phyloP scores from a whole-genome alignment of 2,113 vertebrate genomes.

The Ariopsis seemanni region DNA sequence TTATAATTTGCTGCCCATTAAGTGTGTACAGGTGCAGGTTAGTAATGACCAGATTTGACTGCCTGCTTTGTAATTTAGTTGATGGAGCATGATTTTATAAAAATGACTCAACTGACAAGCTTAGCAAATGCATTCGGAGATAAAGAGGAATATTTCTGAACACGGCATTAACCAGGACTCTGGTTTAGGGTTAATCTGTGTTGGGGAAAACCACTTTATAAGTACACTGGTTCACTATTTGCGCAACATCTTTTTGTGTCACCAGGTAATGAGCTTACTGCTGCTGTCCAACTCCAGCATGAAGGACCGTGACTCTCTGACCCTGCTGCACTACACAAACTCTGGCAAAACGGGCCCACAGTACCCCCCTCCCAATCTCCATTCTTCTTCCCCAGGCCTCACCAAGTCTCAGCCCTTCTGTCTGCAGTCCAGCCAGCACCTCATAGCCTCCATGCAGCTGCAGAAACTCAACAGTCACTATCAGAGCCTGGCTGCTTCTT shows the following conservation, averaged over 20 bases:
- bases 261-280: slow-evolving; percentile 71
- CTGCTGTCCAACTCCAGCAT: slow-evolving; percentile 63
- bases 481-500: slow-evolving; percentile 61
- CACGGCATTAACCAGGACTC: not conserved
- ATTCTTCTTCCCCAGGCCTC: slow-evolving; percentile 61
- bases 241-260: slow-evolving; percentile 26
- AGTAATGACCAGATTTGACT: not conserved
- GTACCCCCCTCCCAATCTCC: slow-evolving; percentile 54
- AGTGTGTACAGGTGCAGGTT: not conserved
- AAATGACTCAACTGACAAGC: not conserved
- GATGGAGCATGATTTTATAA: not conserved
- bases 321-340: slow-evolving; percentile 70
- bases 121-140: not conserved
- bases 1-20: slow-evolving; percentile 14
- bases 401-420: slow-evolving; percentile 73
- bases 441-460: slow-evolving; percentile 80
- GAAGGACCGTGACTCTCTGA: slow-evolving; percentile 74
- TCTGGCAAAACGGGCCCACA: slow-evolving; percentile 65
- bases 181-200: not conserved
- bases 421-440: slow-evolving; percentile 70
- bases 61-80: slow-evolving; percentile 1
- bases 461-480: slow-evolving; percentile 84
- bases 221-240: not conserved
- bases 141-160: not conserved
- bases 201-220: not conserved